Evolutionary conservation across 2,797 vertebrate species (phyloP).

Genomic region (Pipistrellus pygmaeus): DNA sequence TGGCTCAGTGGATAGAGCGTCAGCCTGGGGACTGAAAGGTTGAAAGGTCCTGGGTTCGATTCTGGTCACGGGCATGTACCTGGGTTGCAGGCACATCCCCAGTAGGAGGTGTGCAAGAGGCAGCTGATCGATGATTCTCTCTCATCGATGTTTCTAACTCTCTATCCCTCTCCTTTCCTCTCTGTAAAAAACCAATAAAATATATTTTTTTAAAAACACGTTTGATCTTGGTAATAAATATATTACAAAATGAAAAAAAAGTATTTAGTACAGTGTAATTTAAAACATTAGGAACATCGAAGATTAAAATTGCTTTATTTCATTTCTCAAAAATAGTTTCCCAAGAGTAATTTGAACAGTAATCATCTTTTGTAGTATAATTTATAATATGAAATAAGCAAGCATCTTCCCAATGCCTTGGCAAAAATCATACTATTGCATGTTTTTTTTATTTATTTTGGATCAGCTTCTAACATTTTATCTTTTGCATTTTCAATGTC

Average conservation of each 20-base stretch:
- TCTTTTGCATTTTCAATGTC: background rate
- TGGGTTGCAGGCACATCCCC: no score
- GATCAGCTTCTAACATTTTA: background rate
- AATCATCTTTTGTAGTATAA: background rate
- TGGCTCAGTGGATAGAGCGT: no score
- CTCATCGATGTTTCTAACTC: no score
- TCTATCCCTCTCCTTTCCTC: no score
- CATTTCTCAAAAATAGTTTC: background rate
- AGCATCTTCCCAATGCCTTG: background rate
- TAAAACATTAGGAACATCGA: slow-evolving; percentile 34
- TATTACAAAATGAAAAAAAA: background rate
- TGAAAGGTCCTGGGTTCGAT: no score
- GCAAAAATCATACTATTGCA: background rate
- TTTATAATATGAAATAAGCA: background rate
- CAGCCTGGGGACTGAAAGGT: no score
- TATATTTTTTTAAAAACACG: no score
- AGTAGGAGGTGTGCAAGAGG: no score
- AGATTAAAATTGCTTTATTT: slow-evolving; percentile 26
- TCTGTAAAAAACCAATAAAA: no score
- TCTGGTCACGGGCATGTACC: no score
- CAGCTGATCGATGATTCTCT: no score
- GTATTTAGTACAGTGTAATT: background rate
- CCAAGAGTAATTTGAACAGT: background rate
- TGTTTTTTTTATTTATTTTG: background rate
- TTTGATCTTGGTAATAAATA: background rate